phyloP scores from a whole-genome alignment of 1,140 invertebrate genomes.

The Littorina saxatilis region DNA sequence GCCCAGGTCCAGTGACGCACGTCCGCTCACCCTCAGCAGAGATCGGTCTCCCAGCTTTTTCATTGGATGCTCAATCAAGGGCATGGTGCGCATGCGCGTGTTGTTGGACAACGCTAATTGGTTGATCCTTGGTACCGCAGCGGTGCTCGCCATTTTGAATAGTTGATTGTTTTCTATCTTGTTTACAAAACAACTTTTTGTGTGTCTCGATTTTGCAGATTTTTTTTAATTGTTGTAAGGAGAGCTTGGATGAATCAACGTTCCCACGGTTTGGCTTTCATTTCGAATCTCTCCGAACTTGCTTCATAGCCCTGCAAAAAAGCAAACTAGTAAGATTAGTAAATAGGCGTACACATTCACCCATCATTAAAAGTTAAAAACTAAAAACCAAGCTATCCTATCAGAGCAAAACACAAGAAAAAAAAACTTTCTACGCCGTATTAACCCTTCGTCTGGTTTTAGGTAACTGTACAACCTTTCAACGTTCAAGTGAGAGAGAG shows the following conservation, averaged over 20 bases:
- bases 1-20: not conserved
- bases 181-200: not conserved
- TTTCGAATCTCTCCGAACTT: not conserved
- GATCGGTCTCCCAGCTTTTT: not conserved
- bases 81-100: not conserved
- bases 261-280: not conserved
- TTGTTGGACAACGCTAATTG: not conserved
- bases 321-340: not conserved
- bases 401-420: not conserved
- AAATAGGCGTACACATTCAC: slow-evolving; percentile 11
- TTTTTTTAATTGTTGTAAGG: not conserved
- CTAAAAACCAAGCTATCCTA: not conserved
- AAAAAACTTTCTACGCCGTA: not conserved
- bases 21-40: not conserved
- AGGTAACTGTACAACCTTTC: not conserved
- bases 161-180: not conserved
- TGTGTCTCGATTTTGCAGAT: not conserved
- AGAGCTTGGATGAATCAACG: not conserved
- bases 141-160: slow-evolving; percentile 1
- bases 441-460: not conserved
- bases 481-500: not conserved
- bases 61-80: not conserved
- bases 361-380: not conserved
- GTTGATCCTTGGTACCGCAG: not conserved
- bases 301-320: not conserved